Conservation (phyloP, 2,888 invertebrate genomes). For the Eupithecia inturbata region DNA sequence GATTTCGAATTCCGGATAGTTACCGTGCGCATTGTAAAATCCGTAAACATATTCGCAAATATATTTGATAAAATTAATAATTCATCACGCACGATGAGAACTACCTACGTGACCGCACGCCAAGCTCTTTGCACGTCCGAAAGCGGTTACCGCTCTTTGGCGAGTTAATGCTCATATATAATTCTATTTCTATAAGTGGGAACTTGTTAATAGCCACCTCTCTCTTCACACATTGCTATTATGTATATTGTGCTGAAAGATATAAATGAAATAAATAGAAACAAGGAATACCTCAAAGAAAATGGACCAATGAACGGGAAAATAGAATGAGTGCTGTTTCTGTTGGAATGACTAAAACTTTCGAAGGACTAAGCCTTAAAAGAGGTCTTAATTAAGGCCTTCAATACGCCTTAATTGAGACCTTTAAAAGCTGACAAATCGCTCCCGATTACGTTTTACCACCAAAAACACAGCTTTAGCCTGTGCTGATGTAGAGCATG, state of each 20-base stretch:
- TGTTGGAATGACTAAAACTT: too few relatives aligned
- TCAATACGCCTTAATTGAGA: too few relatives aligned
- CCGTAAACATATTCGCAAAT: conserved; percentile 26
- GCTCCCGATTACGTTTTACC: background rate
- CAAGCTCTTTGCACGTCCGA: conserved; percentile 50
- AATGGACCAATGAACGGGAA: too few relatives aligned
- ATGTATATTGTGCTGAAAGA: too few relatives aligned
- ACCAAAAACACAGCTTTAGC: background rate
- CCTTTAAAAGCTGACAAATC: background rate
- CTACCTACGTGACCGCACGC: conserved; percentile 55
- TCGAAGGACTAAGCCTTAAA: too few relatives aligned
- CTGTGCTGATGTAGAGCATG: conserved; percentile 4
- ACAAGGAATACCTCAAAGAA: too few relatives aligned
- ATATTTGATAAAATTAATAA: conserved; percentile 58
- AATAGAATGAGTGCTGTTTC: too few relatives aligned
- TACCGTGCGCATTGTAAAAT: conserved; percentile 35
- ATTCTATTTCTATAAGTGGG: too few relatives aligned
- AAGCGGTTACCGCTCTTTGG: conserved; percentile 34
- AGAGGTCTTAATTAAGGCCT: too few relatives aligned
- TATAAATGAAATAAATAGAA: too few relatives aligned
- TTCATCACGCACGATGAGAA: conserved; percentile 61
- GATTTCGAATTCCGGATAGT: conserved; percentile 28
- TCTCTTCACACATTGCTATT: too few relatives aligned
- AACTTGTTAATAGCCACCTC: too few relatives aligned
- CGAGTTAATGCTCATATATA: conserved; percentile 3